phyloP scores from a whole-genome alignment of 2,113 vertebrate species.

The Scytalopus superciliaris region DNA sequence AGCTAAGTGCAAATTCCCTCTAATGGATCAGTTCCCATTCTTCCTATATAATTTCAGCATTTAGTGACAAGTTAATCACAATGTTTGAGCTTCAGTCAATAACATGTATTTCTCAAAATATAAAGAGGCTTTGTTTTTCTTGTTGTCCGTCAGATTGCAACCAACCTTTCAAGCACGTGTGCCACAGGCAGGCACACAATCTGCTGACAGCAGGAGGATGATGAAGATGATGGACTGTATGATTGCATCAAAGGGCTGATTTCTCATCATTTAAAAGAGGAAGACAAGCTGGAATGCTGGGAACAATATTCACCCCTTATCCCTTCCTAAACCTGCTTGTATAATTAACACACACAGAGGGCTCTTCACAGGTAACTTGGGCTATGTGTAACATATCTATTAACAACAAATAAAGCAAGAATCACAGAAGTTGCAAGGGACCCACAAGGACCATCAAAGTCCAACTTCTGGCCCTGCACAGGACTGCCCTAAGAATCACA shows the following conservation, averaged over 20 bases:
- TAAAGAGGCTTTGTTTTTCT: neutral
- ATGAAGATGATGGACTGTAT: neutral
- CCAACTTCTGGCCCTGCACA: neutral
- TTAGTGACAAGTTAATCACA: neutral
- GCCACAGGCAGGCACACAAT: neutral
- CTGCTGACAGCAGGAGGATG: neutral
- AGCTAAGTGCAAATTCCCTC: neutral
- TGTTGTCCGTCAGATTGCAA: neutral
- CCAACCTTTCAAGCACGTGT: neutral
- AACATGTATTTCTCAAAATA: neutral
- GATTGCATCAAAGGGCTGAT: neutral
- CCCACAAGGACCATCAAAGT: neutral
- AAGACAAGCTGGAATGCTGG: neutral
- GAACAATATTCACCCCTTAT: neutral
- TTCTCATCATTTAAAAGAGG: neutral
- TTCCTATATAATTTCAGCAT: neutral
- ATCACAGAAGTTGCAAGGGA: neutral
- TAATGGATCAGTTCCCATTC: neutral
- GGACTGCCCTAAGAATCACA: neutral
- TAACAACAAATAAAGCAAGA: neutral
- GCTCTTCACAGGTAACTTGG: neutral
- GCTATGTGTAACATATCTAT: neutral
- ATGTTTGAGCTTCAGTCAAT: neutral
- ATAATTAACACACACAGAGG: rapidly evolving
- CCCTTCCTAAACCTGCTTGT: neutral